These are phyloP conservation scores for Bombus superbus DNA, from an alignment of 1,140 invertebrate genomes.

Conservation along the genomic window DNA sequence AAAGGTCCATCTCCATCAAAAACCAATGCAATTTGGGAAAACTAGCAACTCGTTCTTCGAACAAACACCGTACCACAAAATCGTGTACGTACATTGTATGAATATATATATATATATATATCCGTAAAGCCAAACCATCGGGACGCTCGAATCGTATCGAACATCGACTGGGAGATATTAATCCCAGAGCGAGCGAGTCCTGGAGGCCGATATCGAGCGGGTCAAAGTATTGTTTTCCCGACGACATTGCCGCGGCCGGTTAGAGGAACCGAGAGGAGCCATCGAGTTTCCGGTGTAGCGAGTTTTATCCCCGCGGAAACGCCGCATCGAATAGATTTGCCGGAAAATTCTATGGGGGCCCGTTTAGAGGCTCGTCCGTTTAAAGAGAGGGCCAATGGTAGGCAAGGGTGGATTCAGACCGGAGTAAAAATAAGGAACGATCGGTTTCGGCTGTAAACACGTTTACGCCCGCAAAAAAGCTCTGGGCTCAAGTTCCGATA, in stretches of 20 bases:
- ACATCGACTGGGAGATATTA: conserved; percentile 21
- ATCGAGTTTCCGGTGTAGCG: conserved; percentile 6
- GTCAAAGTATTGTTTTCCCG: conserved; percentile 20
- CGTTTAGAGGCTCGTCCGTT: not conserved
- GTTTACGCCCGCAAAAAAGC: conserved; percentile 51
- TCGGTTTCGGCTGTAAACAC: conserved; percentile 45
- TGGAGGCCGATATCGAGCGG: conserved; percentile 28
- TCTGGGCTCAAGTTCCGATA: conserved; percentile 14
- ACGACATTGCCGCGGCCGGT: not conserved
- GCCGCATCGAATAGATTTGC: conserved; percentile 30
- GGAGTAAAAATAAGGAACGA: conserved; percentile 50
- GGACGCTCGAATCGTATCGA: conserved; percentile 9
- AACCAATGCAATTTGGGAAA: too few species aligned
- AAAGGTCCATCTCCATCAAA: too few species aligned
- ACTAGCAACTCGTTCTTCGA: too few species aligned
- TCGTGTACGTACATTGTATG: too few species aligned
- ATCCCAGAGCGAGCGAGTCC: not conserved
- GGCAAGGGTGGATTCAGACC: not conserved
- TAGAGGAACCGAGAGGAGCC: not conserved
- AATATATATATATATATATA: too few species aligned
- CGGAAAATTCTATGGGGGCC: conserved; percentile 31
- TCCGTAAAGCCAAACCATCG: not conserved
- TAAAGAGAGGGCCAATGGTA: not conserved
- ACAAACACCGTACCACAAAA: too few species aligned
- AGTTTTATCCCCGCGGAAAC: conserved; percentile 31